A percentile compares a stretch with the other conserved stretches of the same genome.
These are phyloP conservation scores for Cydia splendana DNA, from an alignment of 1,140 invertebrate genomes.

Conservation along the genomic window DNA sequence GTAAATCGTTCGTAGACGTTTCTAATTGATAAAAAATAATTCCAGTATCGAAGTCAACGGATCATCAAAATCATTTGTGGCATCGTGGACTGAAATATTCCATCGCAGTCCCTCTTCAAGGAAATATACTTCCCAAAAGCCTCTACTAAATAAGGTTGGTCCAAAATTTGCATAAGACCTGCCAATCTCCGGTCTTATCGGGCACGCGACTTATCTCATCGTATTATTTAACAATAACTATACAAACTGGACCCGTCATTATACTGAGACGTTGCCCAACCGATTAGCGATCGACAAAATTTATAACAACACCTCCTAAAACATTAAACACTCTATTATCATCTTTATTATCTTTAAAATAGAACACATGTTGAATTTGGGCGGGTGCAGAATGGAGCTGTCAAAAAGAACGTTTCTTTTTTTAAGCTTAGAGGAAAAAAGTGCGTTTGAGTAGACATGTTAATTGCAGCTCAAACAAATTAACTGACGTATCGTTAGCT, in stretches of 20 bases:
- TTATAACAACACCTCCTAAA: constrained; percentile 34
- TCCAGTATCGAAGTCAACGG: no score
- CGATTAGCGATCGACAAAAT: constrained; percentile 40
- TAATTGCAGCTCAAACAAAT: constrained; percentile 71
- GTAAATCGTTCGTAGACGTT: no score
- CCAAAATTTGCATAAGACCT: constrained; percentile 12
- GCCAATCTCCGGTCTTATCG: background rate
- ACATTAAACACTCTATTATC: constrained; percentile 34
- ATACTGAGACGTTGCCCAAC: constrained; percentile 38
- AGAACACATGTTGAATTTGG: background rate
- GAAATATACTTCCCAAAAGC: background rate
- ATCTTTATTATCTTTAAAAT: background rate
- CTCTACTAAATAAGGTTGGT: background rate
- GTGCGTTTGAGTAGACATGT: constrained; percentile 55
- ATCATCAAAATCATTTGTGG: no score
- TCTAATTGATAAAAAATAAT: no score
- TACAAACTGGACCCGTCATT: constrained; percentile 27
- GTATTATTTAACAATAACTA: constrained; percentile 11
- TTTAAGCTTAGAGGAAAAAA: constrained; percentile 49
- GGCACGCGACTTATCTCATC: constrained; percentile 20
- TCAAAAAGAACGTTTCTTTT: constrained; percentile 51
- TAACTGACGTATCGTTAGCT: constrained; percentile 64
- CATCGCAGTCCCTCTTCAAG: no score
- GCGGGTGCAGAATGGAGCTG: constrained; percentile 45
- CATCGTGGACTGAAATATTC: no score